Conservation (phyloP, 2,888 invertebrate genomes). For the Plusia festucae region DNA sequence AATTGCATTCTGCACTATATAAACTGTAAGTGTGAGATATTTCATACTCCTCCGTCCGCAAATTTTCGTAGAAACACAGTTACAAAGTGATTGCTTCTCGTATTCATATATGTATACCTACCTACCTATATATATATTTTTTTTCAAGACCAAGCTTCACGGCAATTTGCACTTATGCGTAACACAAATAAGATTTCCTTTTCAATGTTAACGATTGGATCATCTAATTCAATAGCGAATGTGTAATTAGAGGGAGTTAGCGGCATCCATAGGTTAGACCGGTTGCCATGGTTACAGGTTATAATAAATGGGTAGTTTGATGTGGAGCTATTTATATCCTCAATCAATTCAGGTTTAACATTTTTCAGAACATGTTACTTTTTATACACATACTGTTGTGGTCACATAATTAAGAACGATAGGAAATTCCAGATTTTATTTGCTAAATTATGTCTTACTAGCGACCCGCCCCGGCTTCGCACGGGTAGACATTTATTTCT, state of each 20-base stretch:
- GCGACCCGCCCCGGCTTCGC: too few relatives aligned
- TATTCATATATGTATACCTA: background rate
- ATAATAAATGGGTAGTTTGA: background rate
- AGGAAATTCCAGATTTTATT: too few relatives aligned
- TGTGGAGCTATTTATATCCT: background rate
- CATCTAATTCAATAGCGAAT: background rate
- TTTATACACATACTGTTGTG: too few relatives aligned
- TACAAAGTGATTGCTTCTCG: too few relatives aligned
- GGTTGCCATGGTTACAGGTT: slow-evolving; percentile 6
- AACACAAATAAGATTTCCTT: background rate
- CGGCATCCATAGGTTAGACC: background rate
- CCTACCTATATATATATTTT: background rate
- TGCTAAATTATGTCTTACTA: too few relatives aligned
- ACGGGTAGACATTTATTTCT: too few relatives aligned
- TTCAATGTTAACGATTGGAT: background rate
- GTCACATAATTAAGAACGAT: too few relatives aligned
- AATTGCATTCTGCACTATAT: too few relatives aligned
- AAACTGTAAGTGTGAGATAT: too few relatives aligned
- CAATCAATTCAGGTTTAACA: background rate
- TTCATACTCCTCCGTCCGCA: too few relatives aligned
- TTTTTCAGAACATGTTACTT: background rate
- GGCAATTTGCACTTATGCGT: background rate
- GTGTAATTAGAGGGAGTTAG: background rate
- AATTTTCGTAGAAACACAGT: too few relatives aligned
- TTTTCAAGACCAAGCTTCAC: background rate